Evolutionary conservation across 2,888 invertebrate species (phyloP).

Genomic region (Aricia artaxerxes): DNA sequence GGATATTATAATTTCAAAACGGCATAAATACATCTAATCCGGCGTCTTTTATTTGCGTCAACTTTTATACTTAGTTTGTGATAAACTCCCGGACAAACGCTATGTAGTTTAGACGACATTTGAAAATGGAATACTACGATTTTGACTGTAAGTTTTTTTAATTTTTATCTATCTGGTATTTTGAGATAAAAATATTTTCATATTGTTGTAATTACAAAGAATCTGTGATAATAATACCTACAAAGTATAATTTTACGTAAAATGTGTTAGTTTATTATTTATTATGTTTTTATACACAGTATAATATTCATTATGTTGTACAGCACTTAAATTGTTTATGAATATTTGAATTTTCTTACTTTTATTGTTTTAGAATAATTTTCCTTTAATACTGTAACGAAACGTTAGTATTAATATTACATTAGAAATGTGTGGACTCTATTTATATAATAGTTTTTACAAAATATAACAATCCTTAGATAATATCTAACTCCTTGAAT

Average conservation of each 20-base stretch:
- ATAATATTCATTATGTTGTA: neutral
- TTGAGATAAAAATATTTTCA: neutral
- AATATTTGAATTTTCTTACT: neutral
- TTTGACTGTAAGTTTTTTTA: slow-evolving; percentile 39
- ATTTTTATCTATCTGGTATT: neutral
- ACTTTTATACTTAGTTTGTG: slow-evolving; percentile 16
- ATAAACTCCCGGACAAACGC: neutral
- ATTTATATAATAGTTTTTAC: neutral
- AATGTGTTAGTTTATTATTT: neutral
- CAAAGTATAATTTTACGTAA: neutral
- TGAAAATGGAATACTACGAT: slow-evolving; percentile 42
- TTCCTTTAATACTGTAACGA: neutral
- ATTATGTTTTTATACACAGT: neutral
- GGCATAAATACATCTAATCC: slow-evolving; percentile 53
- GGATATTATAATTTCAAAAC: slow-evolving; percentile 70
- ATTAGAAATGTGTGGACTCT: neutral
- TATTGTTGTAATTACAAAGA: neutral
- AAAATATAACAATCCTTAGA: neutral
- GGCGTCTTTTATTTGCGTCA: slow-evolving; percentile 42
- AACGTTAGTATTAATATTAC: neutral
- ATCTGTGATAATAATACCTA: neutral
- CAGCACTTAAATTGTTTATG: neutral
- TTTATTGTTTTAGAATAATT: slow-evolving; percentile 1
- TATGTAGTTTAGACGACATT: slow-evolving; percentile 7
- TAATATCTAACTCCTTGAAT: neutral